Conservation (phyloP, 2,113 vertebrate species). For the Passer domesticus region DNA sequence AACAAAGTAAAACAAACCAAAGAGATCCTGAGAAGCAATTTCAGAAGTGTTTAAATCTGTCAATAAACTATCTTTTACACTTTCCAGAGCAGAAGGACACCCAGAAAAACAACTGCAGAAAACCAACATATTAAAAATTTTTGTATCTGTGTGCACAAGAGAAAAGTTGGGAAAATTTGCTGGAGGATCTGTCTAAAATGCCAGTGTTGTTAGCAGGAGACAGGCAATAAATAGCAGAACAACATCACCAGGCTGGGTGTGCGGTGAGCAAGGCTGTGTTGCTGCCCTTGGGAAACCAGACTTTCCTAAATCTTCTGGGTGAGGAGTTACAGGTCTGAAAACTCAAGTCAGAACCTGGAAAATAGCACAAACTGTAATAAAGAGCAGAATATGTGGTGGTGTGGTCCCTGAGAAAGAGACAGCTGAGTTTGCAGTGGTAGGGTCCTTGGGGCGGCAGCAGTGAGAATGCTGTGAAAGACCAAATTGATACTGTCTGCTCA, state of each 20-base stretch:
- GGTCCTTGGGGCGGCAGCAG: fast-evolving
- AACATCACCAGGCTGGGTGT: fast-evolving
- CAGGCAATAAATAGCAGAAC: fast-evolving
- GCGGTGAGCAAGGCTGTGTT: fast-evolving
- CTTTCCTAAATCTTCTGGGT: neutral
- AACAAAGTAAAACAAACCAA: neutral
- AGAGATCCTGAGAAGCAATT: neutral
- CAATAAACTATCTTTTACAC: neutral
- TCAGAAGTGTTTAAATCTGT: neutral
- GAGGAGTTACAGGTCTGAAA: neutral
- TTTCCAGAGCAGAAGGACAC: neutral
- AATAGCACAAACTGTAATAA: neutral
- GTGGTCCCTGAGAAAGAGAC: neutral
- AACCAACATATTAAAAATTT: neutral
- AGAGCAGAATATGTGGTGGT: neutral
- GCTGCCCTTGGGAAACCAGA: neutral
- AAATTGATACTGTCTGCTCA: neutral
- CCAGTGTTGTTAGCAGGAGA: neutral
- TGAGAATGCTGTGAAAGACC: neutral
- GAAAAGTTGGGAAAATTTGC: neutral
- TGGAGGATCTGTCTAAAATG: neutral
- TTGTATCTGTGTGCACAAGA: neutral
- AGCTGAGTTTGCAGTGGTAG: neutral
- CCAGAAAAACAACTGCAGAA: neutral
- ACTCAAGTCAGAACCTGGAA: neutral